Evolutionary conservation across 2,113 vertebrate genomes (phyloP), one percentile per base, ranked within the genome.

Genomic region (Lophura nycthemera): DNA sequence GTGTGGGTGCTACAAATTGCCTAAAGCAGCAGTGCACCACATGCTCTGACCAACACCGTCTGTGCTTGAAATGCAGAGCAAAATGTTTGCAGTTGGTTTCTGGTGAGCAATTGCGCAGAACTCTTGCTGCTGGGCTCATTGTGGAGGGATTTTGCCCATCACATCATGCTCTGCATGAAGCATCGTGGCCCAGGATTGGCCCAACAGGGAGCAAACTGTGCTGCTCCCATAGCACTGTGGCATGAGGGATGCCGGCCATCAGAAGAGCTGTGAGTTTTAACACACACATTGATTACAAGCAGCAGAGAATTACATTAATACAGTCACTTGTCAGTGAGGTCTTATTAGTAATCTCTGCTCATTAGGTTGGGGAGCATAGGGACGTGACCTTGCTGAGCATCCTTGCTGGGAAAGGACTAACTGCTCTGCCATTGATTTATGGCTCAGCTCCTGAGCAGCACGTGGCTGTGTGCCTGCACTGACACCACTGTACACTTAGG

Each of bases 251-350:
- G 71, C 65, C 67, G 1, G 27, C 74, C 7, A 12, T 48, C 78
- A 0, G 2, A 60, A 66, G 11, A 1, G 16, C n/a, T 19, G 15
- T 59, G 81, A 78, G 63, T 95, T 60, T 64, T 48, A 65, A 89
- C 67, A 60, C 78, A 21, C 78, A 17, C 10, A 93, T 93, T 93
- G 96, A 97, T 96, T 74, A 50, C 54, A 45, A 81, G 93, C 80
- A 25, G 89, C 54, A 75, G 88, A 88, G 93, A 93, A 80, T 94
- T 65, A 70, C 94, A 85, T 95, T 94, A 88, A 96, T 96, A 92
- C 10, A 95, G 92, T 95, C 74, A 40, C 92, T 96, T 96, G 94
- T 96, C 96, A 96, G 89, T 3, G 48, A 76, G 86, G 38, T 78
- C 95, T 86, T 88, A 92, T 93, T 90, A 89, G 93, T 89, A 60